Evolutionary conservation across 2,888 invertebrate species (phyloP).

Genomic region (Drosophila antonietae): DNA sequence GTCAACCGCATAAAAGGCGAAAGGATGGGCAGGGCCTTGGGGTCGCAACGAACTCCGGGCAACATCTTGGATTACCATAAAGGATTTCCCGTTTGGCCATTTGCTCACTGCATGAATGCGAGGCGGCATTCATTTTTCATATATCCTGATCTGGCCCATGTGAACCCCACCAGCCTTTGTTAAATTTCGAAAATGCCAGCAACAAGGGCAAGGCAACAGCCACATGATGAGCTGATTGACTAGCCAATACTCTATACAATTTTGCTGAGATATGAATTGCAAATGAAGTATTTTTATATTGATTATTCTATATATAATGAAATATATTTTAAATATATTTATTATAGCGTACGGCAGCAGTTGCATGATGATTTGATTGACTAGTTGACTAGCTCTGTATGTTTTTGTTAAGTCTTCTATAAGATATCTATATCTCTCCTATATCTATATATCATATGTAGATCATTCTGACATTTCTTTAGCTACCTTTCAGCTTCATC

Average conservation of each 20-base stretch:
- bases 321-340: too few relatives aligned
- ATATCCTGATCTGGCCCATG: conserved; percentile 49
- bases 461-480: not conserved
- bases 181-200: conserved; percentile 57
- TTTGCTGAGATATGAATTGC: not conserved
- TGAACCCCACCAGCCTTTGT: conserved; percentile 51
- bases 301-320: too few relatives aligned
- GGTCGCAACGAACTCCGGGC: conserved; percentile 4
- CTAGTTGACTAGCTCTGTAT: not conserved
- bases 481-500: too few relatives aligned
- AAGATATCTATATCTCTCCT: too few relatives aligned
- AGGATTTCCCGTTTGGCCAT: conserved; percentile 52
- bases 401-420: too few relatives aligned
- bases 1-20: conserved; percentile 77
- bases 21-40: not conserved
- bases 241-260: not conserved
- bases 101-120: conserved; percentile 40
- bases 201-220: conserved; percentile 25
- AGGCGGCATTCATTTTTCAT: conserved; percentile 75
- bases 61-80: conserved; percentile 80
- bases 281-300: too few relatives aligned
- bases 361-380: not conserved
- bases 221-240: not conserved
- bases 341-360: too few relatives aligned
- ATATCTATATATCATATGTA: too few relatives aligned